A percentile compares a stretch with the other conserved stretches of the same genome.
phyloP scores from a whole-genome alignment of 2,888 invertebrate genomes.

The Caenorhabditis angaria region DNA sequence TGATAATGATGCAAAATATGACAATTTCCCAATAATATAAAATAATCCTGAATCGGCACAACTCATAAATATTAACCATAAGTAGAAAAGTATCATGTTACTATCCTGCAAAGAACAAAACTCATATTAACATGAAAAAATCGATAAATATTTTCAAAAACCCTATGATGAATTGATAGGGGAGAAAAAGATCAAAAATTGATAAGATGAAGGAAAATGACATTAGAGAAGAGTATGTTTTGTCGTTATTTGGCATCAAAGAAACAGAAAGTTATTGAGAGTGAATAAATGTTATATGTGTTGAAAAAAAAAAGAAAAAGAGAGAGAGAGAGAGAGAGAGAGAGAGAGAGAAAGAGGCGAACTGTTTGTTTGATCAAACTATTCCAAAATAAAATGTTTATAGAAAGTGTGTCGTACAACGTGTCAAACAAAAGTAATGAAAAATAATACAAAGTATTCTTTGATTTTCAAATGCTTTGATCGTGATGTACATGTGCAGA shows the following conservation, averaged over 20 bases:
- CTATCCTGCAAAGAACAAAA: too few relatives aligned
- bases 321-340: background rate
- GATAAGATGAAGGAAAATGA: background rate
- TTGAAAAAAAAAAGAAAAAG: constrained; percentile 2
- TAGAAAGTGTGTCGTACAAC: too few relatives aligned
- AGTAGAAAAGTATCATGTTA: too few relatives aligned
- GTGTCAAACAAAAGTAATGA: too few relatives aligned
- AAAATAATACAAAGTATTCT: too few relatives aligned
- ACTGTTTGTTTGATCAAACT: background rate
- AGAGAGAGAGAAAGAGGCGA: constrained; percentile 3
- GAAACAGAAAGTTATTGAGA: background rate
- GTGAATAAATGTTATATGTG: background rate
- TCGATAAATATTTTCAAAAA: background rate
- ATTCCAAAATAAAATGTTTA: background rate
- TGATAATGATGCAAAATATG: too few relatives aligned
- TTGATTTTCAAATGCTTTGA: too few relatives aligned
- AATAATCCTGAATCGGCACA: too few relatives aligned
- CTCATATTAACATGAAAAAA: too few relatives aligned
- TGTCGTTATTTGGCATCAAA: background rate
- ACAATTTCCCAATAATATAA: too few relatives aligned
- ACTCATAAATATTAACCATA: too few relatives aligned
- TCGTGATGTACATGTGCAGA: too few relatives aligned
- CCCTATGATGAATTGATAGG: background rate
- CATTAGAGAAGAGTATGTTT: background rate
- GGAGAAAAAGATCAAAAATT: background rate